Evolutionary conservation across 64 coral and sea anemone genomes (phyloP).

Genomic region (Stichodactyla mertensii): DNA sequence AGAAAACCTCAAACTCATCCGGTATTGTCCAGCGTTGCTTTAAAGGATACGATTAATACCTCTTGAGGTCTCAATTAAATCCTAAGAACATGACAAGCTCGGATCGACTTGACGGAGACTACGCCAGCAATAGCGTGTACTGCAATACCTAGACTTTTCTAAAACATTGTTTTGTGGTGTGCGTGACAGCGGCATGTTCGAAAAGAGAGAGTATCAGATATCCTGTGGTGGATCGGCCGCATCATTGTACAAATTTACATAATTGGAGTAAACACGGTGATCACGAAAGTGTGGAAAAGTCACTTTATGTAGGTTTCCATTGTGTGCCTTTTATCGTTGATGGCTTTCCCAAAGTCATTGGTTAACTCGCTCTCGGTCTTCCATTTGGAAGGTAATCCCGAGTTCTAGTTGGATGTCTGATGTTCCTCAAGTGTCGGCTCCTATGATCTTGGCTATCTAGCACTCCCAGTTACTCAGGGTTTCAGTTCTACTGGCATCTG

Average conservation of each 20-base stretch:
- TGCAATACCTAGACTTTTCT: background rate
- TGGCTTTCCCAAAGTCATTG: slow-evolving; percentile 14
- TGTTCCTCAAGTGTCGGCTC: background rate
- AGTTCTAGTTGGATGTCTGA: background rate
- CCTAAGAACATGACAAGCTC: slow-evolving; percentile 31
- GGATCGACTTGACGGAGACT: background rate
- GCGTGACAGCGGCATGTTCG: slow-evolving; percentile 15
- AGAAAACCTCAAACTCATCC: slow-evolving; percentile 14
- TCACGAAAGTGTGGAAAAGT: slow-evolving; percentile 2
- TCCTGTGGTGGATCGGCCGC: slow-evolving; percentile 3
- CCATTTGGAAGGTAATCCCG: background rate
- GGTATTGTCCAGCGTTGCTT: slow-evolving; percentile 11
- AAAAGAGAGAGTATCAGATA: slow-evolving; percentile 5
- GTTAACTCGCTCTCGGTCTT: background rate
- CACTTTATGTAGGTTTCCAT: background rate
- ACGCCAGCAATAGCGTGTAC: background rate
- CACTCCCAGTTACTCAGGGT: background rate
- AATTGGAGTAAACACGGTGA: slow-evolving; percentile 14
- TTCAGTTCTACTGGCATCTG: background rate
- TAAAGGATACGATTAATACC: slow-evolving; percentile 31
- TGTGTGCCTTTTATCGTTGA: background rate
- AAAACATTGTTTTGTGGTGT: background rate
- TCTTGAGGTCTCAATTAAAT: slow-evolving; percentile 26
- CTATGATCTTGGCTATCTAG: slow-evolving; percentile 1
- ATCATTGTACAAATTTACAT: slow-evolving; percentile 8